Base-by-base conservation (phyloP, 2,113 vertebrate species). In the Brachionichthys hirsutus region DNA sequence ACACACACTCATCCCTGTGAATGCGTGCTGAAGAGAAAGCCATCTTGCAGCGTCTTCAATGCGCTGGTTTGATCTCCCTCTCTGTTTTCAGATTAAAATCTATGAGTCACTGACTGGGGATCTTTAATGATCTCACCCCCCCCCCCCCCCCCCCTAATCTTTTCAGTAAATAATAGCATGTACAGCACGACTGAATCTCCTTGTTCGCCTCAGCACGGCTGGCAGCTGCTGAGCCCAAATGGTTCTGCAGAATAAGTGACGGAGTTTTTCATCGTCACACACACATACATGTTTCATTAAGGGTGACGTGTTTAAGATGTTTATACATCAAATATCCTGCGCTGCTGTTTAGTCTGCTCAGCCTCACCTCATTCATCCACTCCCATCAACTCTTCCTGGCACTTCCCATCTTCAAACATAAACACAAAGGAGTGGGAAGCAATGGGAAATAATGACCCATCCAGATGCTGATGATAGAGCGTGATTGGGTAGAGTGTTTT, bases 31-130 rank as follows among this genome's bases (percentile, higher is more conserved):
- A 34, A 54, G 48, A 62, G 56, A 41, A 68, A 50, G 54, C 41
- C 46, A 50, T 75, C 67, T 60, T 58, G 75, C 41, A 55, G 47
- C 7, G 15, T 73, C 62, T 70, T 46, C n/a, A 65, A 68, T 15
- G 35, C 30, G 54, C 60, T 35, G 54, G 70, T 80, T 85, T 87
- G 75, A 84, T 85, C 81, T 77, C 80, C 81, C 76, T 72, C 66
- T 17, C 4, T 72, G 56, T 61, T 83, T 12, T 0, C 70, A 79
- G 76, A 83, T 89, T 60, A 82, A 86, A 77, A 83, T 79, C 67
- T 70, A 59, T 78, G 85, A 89, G 75, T 88, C 86, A 85, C 82
- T 61, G 66, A 73, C 73, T 73, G 59, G 70, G 75, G 70, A 84
- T 56, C 61, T 73, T 66, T 82, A 70, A 86, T 82, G 72, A 83